Conservation (phyloP, 2,888 invertebrate genomes). For the Rugalucina vietnamica region DNA sequence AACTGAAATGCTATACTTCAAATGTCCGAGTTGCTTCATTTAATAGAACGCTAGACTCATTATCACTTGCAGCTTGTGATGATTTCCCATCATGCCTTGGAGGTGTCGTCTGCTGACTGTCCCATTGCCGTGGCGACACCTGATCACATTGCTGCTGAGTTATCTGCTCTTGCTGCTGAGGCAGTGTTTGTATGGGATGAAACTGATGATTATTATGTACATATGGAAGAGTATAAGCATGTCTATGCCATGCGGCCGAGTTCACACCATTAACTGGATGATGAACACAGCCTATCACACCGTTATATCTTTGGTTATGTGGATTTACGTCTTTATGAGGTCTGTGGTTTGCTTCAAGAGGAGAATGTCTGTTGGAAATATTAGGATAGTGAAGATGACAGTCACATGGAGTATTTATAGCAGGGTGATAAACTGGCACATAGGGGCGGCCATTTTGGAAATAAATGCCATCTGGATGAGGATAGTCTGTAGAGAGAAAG, state of each 20-base stretch:
- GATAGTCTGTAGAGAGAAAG: conserved; percentile 46
- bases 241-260: conserved; percentile 56
- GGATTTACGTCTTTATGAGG: conserved; percentile 43
- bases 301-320: conserved; percentile 56
- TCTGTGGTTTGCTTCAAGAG: conserved; percentile 32
- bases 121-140: conserved; percentile 12
- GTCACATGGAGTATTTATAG: conserved; percentile 58
- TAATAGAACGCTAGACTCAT: background rate
- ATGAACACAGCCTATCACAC: conserved; percentile 57
- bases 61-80: background rate
- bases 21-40: conserved; percentile 1
- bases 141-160: conserved; percentile 5
- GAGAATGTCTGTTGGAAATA: conserved; percentile 26
- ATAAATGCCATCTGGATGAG: conserved; percentile 33
- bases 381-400: conserved; percentile 52
- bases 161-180: conserved; percentile 28
- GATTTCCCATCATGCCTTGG: background rate
- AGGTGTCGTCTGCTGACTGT: background rate
- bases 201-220: conserved; percentile 42
- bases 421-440: conserved; percentile 57
- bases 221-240: conserved; percentile 59
- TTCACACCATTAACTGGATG: conserved; percentile 44
- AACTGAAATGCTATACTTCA: conserved; percentile 2
- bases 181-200: conserved; percentile 32
- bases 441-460: conserved; percentile 28